Percentiles rank a stretch among this genome's conserved stretches.
phyloP scores from a whole-genome alignment of 2,797 vertebrate species.

The Percopsis omiscomaycus region DNA sequence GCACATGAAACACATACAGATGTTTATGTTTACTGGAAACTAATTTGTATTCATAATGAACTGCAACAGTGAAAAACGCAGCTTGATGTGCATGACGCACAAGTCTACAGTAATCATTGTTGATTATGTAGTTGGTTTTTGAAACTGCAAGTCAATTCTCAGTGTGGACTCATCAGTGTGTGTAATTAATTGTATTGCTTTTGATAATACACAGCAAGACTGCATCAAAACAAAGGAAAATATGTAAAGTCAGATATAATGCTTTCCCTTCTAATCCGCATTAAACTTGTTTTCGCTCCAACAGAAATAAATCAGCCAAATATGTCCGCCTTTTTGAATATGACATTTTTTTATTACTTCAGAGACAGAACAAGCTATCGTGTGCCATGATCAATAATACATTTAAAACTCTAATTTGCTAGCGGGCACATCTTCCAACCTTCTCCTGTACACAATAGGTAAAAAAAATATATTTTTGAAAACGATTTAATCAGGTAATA shows the following conservation, averaged over 20 bases:
- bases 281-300: slow-evolving; percentile 6
- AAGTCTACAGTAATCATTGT: background rate
- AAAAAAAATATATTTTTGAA: background rate
- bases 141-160: background rate
- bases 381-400: background rate
- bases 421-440: slow-evolving; percentile 30
- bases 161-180: slow-evolving; percentile 3
- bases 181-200: slow-evolving; percentile 16
- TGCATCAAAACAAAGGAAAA: background rate
- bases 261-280: slow-evolving; percentile 14
- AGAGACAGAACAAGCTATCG: slow-evolving; percentile 37
- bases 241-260: background rate
- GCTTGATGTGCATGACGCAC: slow-evolving; percentile 13
- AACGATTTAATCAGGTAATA: slow-evolving; percentile 51
- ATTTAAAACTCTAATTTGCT: slow-evolving; percentile 24
- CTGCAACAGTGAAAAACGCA: slow-evolving; percentile 26
- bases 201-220: background rate
- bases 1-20: slow-evolving; percentile 46
- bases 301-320: slow-evolving; percentile 8
- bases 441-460: background rate
- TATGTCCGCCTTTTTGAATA: slow-evolving; percentile 23
- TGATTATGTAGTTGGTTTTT: slow-evolving; percentile 6
- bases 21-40: slow-evolving; percentile 30
- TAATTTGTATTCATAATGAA: slow-evolving; percentile 25
- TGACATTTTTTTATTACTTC: slow-evolving; percentile 43